Evolutionary conservation across 2,113 vertebrate genomes (phyloP).

Genomic region (Mus musculus): GRCm39 chr13:70789501-70790000

Average conservation of each 20-base stretch:
- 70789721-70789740: no score
- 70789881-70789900: not conserved
- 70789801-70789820: not conserved
- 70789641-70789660: not conserved
- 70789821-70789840: not conserved
- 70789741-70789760: not conserved
- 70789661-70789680: not conserved
- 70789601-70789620: no score
- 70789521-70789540: not conserved
- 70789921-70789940: accelerated
- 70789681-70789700: not conserved
- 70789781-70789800: no score
- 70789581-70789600: not conserved
- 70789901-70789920: not conserved
- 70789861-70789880: not conserved
- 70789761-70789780: not conserved
- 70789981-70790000: not conserved
- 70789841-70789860: not conserved
- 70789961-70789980: not conserved
- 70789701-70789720: no score
- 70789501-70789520: not conserved
- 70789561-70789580: not conserved
- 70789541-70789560: not conserved
- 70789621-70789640: not conserved
- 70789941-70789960: not conserved